Evolutionary conservation across 2,888 invertebrate species (phyloP), one percentile per base, ranked within the genome.

Genomic region (Amiota minor): DNA sequence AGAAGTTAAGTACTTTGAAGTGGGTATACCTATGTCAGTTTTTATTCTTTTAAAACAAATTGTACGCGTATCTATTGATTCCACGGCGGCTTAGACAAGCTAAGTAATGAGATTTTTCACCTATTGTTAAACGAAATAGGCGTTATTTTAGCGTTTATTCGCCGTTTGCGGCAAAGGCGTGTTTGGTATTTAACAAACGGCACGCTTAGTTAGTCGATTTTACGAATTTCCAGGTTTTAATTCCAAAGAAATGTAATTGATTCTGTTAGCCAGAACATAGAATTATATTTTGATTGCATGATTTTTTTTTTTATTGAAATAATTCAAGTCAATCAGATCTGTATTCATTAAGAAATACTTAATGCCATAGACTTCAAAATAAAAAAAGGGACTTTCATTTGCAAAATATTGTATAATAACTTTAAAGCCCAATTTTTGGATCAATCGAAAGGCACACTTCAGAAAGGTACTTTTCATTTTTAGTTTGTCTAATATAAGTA

Each of bases 11-110:
- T n/a, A 59, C 20, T 59, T 59, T 53, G 68, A 67, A 68, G 68
- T 68, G 68, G 68, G 55, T 20, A 23, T 69, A 53, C 23, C 18
- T 9, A 14, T 23, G 20, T 11, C 20, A 18, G 18, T 16, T 55
- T 9, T 16, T n/a, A 56, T 35, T 35, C 35, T 35, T 35, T 35
- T 59, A 53, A 50, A 50, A 70, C 56, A 70, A 70, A 70, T 55
- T 56, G 47, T 46, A 35, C 45, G 56, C 35, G 47, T 70, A 70
- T 59, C 56, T 56, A 70, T 55, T 56, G 56, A 56, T 59, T 59
- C 9, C 11, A 59, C 9, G 59, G 59, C 20, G 59, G 59, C 20
- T 18, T 11, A 59, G 11, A 53, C 53, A 53, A 59, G 20, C 16
- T 59, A 59, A 18, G 8, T 59, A 20, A 9, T 20, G 18, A 9